These are phyloP conservation scores for Thunnus thynnus DNA, from an alignment of 2,113 vertebrate species.

Conservation along the genomic window DNA sequence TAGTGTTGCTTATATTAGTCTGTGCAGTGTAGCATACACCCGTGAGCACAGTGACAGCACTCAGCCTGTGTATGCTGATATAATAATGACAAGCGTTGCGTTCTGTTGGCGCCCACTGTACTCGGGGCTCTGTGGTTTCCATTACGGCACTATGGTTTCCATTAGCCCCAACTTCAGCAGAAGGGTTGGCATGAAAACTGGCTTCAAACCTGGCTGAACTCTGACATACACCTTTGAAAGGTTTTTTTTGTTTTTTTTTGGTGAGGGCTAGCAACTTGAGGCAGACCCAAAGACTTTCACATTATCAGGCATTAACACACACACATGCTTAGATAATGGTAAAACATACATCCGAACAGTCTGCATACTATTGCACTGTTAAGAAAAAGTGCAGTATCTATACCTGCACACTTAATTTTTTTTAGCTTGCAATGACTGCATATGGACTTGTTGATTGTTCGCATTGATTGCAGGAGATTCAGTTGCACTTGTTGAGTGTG, in stretches of 20 bases:
- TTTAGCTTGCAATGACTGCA: background rate
- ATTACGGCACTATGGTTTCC: conserved; percentile 80
- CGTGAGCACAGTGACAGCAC: conserved; percentile 66
- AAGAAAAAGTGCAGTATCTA: background rate
- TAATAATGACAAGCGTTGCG: conserved; percentile 75
- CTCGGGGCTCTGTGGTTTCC: conserved; percentile 77
- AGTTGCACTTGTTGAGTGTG: too few species aligned
- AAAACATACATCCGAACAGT: background rate
- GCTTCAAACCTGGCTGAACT: conserved; percentile 78
- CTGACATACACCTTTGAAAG: conserved; percentile 66
- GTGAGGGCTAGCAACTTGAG: conserved; percentile 26
- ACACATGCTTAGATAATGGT: background rate
- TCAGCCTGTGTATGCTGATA: conserved; percentile 61
- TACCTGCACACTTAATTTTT: background rate
- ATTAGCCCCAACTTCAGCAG: conserved; percentile 67
- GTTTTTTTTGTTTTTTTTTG: conserved; percentile 1
- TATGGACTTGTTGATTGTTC: background rate
- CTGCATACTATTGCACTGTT: background rate
- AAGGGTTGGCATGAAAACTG: conserved; percentile 64
- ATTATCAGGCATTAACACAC: conserved; percentile 12
- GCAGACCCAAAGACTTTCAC: conserved; percentile 36
- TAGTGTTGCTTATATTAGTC: conserved; percentile 52
- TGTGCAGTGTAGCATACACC: conserved; percentile 66
- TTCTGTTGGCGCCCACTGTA: conserved; percentile 70
- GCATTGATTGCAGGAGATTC: background rate